phyloP scores from a whole-genome alignment of 2,113 vertebrate species.

The Orientallactaga bullata region DNA sequence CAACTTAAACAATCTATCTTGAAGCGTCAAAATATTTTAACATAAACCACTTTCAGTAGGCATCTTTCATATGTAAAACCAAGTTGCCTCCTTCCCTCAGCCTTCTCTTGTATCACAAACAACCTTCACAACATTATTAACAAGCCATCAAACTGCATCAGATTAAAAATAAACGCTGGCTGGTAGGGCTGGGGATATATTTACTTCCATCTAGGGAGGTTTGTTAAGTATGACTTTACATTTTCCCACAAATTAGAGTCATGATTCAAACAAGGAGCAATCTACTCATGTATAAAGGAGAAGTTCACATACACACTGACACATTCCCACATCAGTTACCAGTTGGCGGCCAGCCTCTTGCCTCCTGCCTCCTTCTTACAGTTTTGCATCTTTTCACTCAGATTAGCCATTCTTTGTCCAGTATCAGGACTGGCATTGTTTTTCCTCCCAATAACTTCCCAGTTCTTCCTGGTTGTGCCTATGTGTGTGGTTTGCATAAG shows the following conservation, averaged over 20 bases:
- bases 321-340: neutral
- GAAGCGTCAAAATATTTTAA: neutral
- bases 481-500: too few species aligned
- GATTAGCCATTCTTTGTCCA: neutral
- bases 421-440: neutral
- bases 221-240: neutral
- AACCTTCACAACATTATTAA: too few species aligned
- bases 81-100: too few species aligned
- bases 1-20: neutral
- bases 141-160: too few species aligned
- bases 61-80: neutral
- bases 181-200: too few species aligned
- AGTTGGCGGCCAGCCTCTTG: neutral
- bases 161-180: too few species aligned
- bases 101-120: too few species aligned
- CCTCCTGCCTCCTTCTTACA: neutral
- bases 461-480: too few species aligned
- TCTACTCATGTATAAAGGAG: rapidly evolving
- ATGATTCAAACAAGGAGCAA: neutral
- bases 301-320: neutral
- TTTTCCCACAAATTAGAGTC: neutral
- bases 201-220: neutral
- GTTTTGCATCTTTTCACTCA: neutral
- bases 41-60: neutral
- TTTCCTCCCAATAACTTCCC: neutral